These are phyloP conservation scores for Drosophila colorata DNA, from an alignment of 2,888 invertebrate genomes.

Conservation along the genomic window DNA sequence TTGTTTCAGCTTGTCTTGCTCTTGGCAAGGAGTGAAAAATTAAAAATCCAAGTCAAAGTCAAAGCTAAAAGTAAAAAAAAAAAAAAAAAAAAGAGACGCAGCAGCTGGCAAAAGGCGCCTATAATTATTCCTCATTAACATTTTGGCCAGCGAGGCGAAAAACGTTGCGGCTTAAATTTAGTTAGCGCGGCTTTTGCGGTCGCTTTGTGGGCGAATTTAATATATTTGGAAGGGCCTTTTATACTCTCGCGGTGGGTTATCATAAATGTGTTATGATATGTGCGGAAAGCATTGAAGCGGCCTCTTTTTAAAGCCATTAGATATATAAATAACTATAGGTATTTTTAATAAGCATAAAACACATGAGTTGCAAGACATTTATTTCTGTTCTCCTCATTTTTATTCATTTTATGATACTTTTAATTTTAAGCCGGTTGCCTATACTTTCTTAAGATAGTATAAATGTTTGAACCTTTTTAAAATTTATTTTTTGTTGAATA, in stretches of 20 bases:
- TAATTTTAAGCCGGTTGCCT: too few species aligned
- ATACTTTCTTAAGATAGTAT: too few species aligned
- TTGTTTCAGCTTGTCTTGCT: constrained; percentile 18
- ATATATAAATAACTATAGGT: too few species aligned
- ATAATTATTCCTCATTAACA: constrained; percentile 75
- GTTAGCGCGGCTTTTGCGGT: constrained; percentile 53
- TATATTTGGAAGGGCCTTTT: constrained; percentile 25
- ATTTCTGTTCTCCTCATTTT: too few species aligned
- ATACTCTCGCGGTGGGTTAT: not conserved
- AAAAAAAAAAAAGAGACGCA: constrained; percentile 9
- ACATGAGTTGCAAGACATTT: too few species aligned
- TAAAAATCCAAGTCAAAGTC: constrained; percentile 14
- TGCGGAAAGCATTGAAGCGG: not conserved
- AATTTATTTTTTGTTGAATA: not conserved
- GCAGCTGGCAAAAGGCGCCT: constrained; percentile 33
- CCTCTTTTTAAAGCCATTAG: too few species aligned
- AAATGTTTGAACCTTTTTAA: too few species aligned
- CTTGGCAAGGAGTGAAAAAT: constrained; percentile 2
- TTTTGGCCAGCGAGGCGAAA: constrained; percentile 69
- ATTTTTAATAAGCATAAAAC: too few species aligned
- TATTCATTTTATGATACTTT: too few species aligned
- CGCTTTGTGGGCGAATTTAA: constrained; percentile 47
- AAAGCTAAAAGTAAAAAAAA: constrained; percentile 6
- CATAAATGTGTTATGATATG: not conserved
- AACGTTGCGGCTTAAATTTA: constrained; percentile 62